Percentiles rank a stretch among this genome's conserved stretches.
Evolutionary conservation across 2,888 invertebrate genomes (phyloP).

Genomic region (Emesis castigata): DNA sequence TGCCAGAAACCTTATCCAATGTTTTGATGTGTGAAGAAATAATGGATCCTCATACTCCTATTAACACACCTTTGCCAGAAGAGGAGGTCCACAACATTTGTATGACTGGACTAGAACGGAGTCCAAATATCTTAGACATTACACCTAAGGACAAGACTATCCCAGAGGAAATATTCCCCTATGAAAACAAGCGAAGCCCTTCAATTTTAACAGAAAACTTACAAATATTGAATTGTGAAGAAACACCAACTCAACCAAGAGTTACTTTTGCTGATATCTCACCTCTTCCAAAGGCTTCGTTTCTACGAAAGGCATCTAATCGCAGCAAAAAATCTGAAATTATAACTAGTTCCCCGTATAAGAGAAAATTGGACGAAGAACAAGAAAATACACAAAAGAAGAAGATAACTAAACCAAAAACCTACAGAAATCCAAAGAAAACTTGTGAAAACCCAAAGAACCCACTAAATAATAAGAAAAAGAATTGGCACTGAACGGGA

Average conservation of each 20-base stretch:
- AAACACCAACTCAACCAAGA: background rate
- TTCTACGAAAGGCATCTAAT: background rate
- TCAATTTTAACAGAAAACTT: background rate
- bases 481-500: too few species aligned
- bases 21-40: too few species aligned
- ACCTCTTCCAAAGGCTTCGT: background rate
- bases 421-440: background rate
- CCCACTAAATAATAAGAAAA: background rate
- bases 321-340: background rate
- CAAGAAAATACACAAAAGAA: background rate
- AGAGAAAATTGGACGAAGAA: background rate
- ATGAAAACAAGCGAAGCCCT: too few species aligned
- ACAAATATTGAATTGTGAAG: background rate
- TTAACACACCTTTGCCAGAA: too few species aligned
- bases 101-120: too few species aligned
- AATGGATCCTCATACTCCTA: too few species aligned
- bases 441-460: background rate
- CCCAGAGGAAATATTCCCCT: too few species aligned
- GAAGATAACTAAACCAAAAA: background rate
- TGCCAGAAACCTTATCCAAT: too few species aligned
- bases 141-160: too few species aligned
- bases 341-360: background rate
- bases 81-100: too few species aligned
- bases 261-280: background rate
- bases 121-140: too few species aligned